These are phyloP conservation scores for Mercenaria mercenaria DNA, from an alignment of 1,140 invertebrate genomes.

Conservation along the genomic window DNA sequence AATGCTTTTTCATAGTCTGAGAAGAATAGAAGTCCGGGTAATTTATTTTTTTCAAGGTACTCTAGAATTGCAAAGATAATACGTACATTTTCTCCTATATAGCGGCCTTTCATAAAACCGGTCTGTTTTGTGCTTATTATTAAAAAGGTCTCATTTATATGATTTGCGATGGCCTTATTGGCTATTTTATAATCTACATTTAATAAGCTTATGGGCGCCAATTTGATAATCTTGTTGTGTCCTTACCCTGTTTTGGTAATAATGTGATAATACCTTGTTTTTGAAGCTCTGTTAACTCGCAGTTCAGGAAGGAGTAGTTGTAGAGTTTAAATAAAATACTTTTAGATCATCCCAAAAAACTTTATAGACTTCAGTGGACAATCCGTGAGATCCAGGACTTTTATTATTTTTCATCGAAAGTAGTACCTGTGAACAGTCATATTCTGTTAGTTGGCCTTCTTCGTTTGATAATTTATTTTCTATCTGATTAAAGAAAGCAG, in stretches of 20 bases:
- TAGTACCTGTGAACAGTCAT: no score
- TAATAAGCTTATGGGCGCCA: slow-evolving; percentile 41
- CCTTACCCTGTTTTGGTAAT: slow-evolving; percentile 24
- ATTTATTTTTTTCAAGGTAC: neutral
- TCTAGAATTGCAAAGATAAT: neutral
- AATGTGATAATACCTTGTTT: slow-evolving; percentile 32
- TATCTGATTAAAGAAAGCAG: no score
- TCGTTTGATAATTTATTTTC: no score
- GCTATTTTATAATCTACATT: slow-evolving; percentile 42
- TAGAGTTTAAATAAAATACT: neutral
- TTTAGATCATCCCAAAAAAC: slow-evolving; percentile 27
- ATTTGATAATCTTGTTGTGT: neutral
- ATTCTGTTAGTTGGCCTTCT: no score
- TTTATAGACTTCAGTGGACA: slow-evolving; percentile 38
- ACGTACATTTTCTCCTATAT: slow-evolving; percentile 38
- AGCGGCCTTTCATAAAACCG: slow-evolving; percentile 10
- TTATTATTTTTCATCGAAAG: slow-evolving; percentile 45
- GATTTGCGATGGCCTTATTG: neutral
- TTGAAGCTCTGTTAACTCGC: neutral
- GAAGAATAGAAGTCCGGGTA: neutral
- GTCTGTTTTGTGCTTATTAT: neutral
- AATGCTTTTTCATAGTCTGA: slow-evolving; percentile 25
- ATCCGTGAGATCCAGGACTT: slow-evolving; percentile 42
- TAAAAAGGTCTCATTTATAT: neutral
- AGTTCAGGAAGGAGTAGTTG: slow-evolving; percentile 15